phyloP scores from a whole-genome alignment of 2,113 vertebrate genomes.

The Hippolais icterina region DNA sequence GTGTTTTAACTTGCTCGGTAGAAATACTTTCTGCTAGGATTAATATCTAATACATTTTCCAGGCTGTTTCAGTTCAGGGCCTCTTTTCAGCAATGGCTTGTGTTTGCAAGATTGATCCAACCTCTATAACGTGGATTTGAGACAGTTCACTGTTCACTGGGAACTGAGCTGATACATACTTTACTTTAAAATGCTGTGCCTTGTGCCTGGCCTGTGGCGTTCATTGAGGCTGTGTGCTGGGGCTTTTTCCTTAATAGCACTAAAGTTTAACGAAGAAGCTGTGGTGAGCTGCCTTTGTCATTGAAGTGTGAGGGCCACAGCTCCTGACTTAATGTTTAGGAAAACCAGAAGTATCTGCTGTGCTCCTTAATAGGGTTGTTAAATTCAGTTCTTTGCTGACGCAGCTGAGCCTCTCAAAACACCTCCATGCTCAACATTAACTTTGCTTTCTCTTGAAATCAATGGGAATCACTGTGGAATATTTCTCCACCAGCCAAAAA shows the following conservation, averaged over 20 bases:
- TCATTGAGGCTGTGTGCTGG: neutral
- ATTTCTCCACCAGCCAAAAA: slow-evolving; percentile 44
- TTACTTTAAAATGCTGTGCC: slow-evolving; percentile 66
- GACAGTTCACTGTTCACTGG: slow-evolving; percentile 84
- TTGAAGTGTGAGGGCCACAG: slow-evolving; percentile 3
- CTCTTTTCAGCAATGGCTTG: slow-evolving; percentile 80
- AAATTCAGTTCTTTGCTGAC: slow-evolving; percentile 13
- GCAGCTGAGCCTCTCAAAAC: slow-evolving; percentile 30
- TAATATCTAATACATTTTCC: slow-evolving; percentile 83
- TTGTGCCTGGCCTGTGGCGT: neutral
- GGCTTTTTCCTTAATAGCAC: neutral
- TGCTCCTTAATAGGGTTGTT: slow-evolving; percentile 24
- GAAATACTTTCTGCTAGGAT: slow-evolving; percentile 74
- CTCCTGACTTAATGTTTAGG: neutral
- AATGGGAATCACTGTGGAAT: slow-evolving; percentile 29
- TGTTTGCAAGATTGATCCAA: slow-evolving; percentile 81
- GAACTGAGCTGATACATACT: slow-evolving; percentile 71
- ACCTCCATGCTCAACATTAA: neutral
- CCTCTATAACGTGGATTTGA: slow-evolving; percentile 81
- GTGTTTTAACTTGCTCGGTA: slow-evolving; percentile 72
- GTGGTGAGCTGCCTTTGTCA: neutral
- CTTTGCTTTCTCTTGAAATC: slow-evolving; percentile 53
- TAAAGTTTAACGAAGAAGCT: neutral
- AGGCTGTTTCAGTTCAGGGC: slow-evolving; percentile 84
- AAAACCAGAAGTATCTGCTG: slow-evolving; percentile 11